Evolutionary conservation across 1,140 invertebrate species (phyloP).

Genomic region (Hermetia illucens): DNA sequence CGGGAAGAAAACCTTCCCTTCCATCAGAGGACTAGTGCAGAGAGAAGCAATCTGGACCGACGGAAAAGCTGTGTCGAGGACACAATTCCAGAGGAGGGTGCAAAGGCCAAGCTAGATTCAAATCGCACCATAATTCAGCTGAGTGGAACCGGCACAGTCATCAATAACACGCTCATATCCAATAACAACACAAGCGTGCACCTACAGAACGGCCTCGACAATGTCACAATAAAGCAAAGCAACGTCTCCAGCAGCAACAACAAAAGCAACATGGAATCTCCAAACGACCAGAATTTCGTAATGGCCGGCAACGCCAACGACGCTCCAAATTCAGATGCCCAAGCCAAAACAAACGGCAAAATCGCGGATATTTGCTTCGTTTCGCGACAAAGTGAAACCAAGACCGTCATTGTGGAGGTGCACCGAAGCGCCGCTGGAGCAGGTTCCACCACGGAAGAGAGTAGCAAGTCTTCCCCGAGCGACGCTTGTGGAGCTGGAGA

Average conservation of each 20-base stretch:
- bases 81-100: too few relatives aligned
- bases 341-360: slow-evolving; percentile 1
- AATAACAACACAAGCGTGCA: slow-evolving; percentile 18
- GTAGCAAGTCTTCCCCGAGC: too few relatives aligned
- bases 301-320: neutral
- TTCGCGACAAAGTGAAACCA: slow-evolving; percentile 33
- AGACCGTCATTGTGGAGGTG: slow-evolving; percentile 46
- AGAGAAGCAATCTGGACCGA: slow-evolving; percentile 32
- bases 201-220: slow-evolving; percentile 4
- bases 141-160: slow-evolving; percentile 48
- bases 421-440: slow-evolving; percentile 29
- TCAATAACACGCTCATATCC: slow-evolving; percentile 44
- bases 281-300: neutral
- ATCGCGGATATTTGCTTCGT: slow-evolving; percentile 17
- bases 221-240: neutral
- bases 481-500: neutral
- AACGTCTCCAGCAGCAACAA: neutral
- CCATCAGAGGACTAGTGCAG: slow-evolving; percentile 32
- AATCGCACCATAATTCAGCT: slow-evolving; percentile 52
- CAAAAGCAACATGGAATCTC: slow-evolving; percentile 3
- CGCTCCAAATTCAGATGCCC: neutral
- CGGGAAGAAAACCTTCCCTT: slow-evolving; percentile 37
- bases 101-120: slow-evolving; percentile 26
- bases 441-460: neutral
- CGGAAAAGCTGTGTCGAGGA: neutral